Evolutionary conservation across 2,888 invertebrate species (phyloP), one percentile per base, ranked within the genome.

Genomic region (Caradrina clavipalpis): DNA sequence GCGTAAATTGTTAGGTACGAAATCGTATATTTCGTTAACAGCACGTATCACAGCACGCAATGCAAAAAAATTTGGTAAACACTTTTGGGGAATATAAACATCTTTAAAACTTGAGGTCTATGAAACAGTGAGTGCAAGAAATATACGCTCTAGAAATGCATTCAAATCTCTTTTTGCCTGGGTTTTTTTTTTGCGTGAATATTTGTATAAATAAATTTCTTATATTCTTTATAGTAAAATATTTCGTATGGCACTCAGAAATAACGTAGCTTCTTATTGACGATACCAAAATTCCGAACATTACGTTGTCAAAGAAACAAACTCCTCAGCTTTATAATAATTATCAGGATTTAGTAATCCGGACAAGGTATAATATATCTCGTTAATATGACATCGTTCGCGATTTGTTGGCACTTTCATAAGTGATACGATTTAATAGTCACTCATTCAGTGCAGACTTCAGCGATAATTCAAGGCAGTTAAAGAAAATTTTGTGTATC

Each of bases 401-500:
- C 31, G 1, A 19, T 67, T 35, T 8, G 1, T 7, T 45, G 17
- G 17, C 13, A 31, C 42, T 35, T 45, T 1, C 7, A 66, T 15
- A 45, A 66, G 66, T 15, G 19, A 19, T 22, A 26, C 19, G n/a
- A 54, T 68, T 63, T 11, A 13, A 73, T 1, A 73, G 45, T 21
- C 11, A 15, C 64, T 51, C 56, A 39, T 73, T 42, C 61, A 59
- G 26, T n/a, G 15, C 21, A 45, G 22, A 45, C 71, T 80, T 62
- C 26, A 57, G 55, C 69, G 59, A 76, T 86, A 84, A 85, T 85
- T 88, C 80, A 71, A 62, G 59, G 51, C 69, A 77, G 70, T 82
- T 80, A 76, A 69, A 82, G 78, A 77, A 80, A 85, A 83, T 85
- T 83, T 82, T 79, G 78, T 81, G 72, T 67, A 80, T 76, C 65